These are phyloP conservation scores for Penaeus monodon DNA, from an alignment of 2,888 invertebrate genomes.

Conservation along the genomic window DNA sequence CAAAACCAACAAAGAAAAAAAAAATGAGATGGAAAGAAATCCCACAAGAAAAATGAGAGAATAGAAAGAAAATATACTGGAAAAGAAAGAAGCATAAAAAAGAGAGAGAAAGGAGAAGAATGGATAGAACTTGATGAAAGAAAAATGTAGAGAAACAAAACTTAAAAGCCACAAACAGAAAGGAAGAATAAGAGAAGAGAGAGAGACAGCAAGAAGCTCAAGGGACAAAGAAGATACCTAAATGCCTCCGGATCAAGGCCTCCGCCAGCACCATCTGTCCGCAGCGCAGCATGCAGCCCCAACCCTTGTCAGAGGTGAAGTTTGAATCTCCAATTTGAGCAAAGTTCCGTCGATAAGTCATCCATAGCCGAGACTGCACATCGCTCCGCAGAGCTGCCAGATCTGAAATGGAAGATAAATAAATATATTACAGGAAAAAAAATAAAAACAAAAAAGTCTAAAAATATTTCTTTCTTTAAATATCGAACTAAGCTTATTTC, in stretches of 20 bases:
- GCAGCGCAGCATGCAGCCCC: slow-evolving; percentile 99
- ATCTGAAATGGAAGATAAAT: slow-evolving; percentile 15
- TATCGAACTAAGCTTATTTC: too few species aligned
- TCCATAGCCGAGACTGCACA: slow-evolving; percentile 62
- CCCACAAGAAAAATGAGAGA: too few species aligned
- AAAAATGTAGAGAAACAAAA: too few species aligned
- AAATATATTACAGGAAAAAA: not conserved
- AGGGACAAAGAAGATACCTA: slow-evolving; percentile 35
- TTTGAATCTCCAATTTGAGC: slow-evolving; percentile 90
- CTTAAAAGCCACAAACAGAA: too few species aligned
- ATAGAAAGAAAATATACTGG: too few species aligned
- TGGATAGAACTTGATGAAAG: too few species aligned
- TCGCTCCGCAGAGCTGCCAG: slow-evolving; percentile 49
- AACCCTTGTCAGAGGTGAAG: slow-evolving; percentile 91
- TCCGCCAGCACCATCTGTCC: slow-evolving; percentile 98
- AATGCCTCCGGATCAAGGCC: slow-evolving; percentile 74
- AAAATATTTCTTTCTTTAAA: not conserved
- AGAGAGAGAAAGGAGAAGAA: too few species aligned
- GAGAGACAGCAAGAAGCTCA: not conserved
- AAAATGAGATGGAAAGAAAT: too few species aligned
- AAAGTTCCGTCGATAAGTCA: slow-evolving; percentile 81
- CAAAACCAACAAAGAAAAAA: not conserved
- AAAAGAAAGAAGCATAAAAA: too few species aligned
- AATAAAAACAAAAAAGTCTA: not conserved
- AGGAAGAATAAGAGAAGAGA: not conserved